Base-by-base conservation (phyloP, 2,888 invertebrate species). In the Incurvaria masculella region DNA sequence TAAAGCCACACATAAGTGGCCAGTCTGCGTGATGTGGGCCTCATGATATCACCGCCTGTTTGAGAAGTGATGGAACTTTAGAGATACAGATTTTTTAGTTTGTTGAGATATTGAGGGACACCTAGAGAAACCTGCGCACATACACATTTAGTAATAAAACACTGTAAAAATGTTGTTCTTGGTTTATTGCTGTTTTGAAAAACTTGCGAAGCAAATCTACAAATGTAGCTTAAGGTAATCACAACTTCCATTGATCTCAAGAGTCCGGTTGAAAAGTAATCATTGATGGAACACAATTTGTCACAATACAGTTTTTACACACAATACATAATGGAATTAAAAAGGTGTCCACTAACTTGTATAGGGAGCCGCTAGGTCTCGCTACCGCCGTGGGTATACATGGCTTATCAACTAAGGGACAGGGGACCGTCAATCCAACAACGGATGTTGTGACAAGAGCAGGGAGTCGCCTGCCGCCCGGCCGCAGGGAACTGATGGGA, bases 381-480 rank as follows among this genome's bases (percentile, higher is more conserved):
- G 33, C 33, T 33, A 33, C 14, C 4, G 33, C 14, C 17, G 41
- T 17, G 17, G 18, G 18, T 41, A 41, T 40, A 18, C 14, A 27
- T 41, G 11, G 17, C 18, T 41, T 21, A 20, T 41, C 49, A 51
- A 26, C 53, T 59, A 60, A 52, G 64, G 66, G 76, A 72, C 74
- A 75, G 72, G 74, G 78, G 79, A 74, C 76, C 75, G 72, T 66
- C 74, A 75, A 75, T 78, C 78, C 79, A 79, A 79, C 79, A 79
- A 79, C 79, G 61, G 60, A 53, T 56, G 79, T 79, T 79, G 78
- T 75, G 79, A 79, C 76, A 59, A 61, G 50, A 53, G 48, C 55
- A n/a, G 21, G 33, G 52, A 56, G 71, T 72, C 73, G 69, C 69
- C 70, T 68, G 68, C 43, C 56, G 52, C n/a, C 14, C 17, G 10